Conservation (phyloP, 2,113 vertebrate species). For the Microtus oregoni region DNA sequence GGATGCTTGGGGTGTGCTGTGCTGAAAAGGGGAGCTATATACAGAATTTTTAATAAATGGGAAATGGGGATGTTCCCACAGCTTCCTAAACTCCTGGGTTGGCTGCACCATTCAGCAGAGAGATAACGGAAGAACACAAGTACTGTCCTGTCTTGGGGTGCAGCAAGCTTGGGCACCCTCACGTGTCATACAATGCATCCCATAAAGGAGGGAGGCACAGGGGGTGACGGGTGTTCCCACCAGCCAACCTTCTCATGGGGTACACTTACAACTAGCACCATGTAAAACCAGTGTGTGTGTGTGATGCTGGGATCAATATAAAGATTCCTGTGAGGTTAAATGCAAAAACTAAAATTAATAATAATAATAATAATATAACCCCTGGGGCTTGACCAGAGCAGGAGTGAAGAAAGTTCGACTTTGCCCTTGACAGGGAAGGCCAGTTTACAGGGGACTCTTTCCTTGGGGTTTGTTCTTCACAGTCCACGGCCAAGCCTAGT, state of each 20-base stretch:
- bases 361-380: not conserved
- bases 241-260: not conserved
- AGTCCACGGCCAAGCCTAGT: too few relatives aligned
- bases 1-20: not conserved
- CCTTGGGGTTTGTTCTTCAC: too few relatives aligned
- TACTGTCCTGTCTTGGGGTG: not conserved
- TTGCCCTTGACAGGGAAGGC: too few relatives aligned
- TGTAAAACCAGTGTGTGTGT: fast-evolving
- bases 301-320: not conserved
- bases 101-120: fast-evolving
- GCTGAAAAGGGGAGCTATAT: not conserved
- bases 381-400: not conserved
- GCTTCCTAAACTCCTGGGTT: fast-evolving
- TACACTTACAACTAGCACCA: fast-evolving
- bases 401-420: not conserved
- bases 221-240: not conserved
- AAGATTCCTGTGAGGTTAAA: not conserved
- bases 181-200: not conserved
- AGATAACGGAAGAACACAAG: not conserved
- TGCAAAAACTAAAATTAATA: not conserved
- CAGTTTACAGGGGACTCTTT: not conserved
- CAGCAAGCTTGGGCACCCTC: too few relatives aligned
- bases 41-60: too few relatives aligned
- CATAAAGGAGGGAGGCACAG: not conserved
- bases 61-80: fast-evolving